Conservation (phyloP, 37 sponge, comb jelly and placozoan genomes). For the Haliclona indistincta region DNA sequence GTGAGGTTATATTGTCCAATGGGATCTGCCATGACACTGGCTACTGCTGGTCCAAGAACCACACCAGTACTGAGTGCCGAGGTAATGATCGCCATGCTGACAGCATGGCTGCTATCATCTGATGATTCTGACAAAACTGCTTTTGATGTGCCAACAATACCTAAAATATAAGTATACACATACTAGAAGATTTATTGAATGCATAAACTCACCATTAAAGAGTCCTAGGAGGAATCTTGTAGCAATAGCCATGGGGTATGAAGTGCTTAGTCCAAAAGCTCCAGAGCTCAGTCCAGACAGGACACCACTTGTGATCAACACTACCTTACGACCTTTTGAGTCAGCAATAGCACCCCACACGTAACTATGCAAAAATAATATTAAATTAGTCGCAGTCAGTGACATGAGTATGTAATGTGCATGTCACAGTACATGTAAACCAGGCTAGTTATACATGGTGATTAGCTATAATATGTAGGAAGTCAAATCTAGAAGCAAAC, state of each 20-base stretch:
- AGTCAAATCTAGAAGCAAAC: too few species aligned
- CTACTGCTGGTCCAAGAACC: slow-evolving; percentile 69
- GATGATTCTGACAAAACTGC: slow-evolving; percentile 76
- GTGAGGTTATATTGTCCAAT: slow-evolving; percentile 72
- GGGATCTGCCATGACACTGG: slow-evolving; percentile 68
- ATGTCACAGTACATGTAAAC: background rate
- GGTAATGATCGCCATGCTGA: slow-evolving; percentile 52
- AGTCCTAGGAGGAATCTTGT: slow-evolving; percentile 71
- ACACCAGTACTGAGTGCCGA: slow-evolving; percentile 52
- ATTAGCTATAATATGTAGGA: too few species aligned
- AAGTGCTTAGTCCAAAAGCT: slow-evolving; percentile 73
- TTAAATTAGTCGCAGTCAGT: too few species aligned
- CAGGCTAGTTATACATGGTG: too few species aligned
- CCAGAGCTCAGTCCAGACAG: slow-evolving; percentile 30
- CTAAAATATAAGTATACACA: slow-evolving; percentile 15
- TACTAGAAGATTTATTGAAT: background rate
- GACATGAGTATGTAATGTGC: background rate
- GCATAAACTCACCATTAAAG: slow-evolving; percentile 44
- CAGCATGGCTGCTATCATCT: slow-evolving; percentile 61
- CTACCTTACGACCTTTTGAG: slow-evolving; percentile 59
- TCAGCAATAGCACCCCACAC: slow-evolving; percentile 84
- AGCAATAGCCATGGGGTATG: slow-evolving; percentile 65
- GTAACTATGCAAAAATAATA: slow-evolving; percentile 45
- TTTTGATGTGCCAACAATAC: slow-evolving; percentile 64
- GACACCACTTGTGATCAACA: slow-evolving; percentile 48